Conservation (phyloP, 2,888 invertebrate species). For the Drosophila affinis region DNA sequence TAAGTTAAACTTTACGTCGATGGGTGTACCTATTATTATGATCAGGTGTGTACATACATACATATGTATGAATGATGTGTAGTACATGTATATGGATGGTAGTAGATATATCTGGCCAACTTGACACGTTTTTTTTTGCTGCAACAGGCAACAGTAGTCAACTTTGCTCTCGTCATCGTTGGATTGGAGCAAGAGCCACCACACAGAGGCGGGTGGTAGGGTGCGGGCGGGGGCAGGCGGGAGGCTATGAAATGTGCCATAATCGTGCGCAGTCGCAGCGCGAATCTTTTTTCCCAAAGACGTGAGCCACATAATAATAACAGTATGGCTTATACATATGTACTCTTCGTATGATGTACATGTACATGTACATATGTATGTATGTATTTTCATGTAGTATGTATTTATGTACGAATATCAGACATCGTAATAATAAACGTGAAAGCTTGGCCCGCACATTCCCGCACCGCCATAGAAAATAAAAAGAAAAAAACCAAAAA, state of each 20-base stretch:
- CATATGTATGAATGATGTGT: background rate
- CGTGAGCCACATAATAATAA: conserved; percentile 75
- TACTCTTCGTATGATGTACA: conserved; percentile 11
- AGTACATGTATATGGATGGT: conserved; percentile 1
- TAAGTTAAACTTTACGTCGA: no score
- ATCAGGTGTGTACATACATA: no score
- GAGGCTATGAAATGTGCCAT: conserved; percentile 69
- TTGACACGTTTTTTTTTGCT: conserved; percentile 71
- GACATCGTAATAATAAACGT: conserved; percentile 47
- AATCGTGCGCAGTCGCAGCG: conserved; percentile 77
- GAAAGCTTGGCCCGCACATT: conserved; percentile 58
- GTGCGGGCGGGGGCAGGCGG: background rate
- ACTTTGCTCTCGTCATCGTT: conserved; percentile 42
- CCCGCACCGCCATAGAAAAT: conserved; percentile 3
- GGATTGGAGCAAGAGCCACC: background rate
- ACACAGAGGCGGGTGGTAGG: background rate
- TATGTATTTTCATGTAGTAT: conserved; percentile 20
- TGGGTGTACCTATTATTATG: no score
- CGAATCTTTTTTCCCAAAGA: conserved; percentile 65
- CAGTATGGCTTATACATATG: conserved; percentile 53
- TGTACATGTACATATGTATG: conserved; percentile 25
- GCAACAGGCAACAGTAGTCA: conserved; percentile 49
- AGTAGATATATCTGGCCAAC: conserved; percentile 62
- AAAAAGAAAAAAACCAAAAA: conserved; percentile 6
- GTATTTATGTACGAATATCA: conserved; percentile 19